These are phyloP conservation scores for Myotis daubentonii DNA, from an alignment of 2,797 vertebrate genomes.

Conservation along the genomic window DNA sequence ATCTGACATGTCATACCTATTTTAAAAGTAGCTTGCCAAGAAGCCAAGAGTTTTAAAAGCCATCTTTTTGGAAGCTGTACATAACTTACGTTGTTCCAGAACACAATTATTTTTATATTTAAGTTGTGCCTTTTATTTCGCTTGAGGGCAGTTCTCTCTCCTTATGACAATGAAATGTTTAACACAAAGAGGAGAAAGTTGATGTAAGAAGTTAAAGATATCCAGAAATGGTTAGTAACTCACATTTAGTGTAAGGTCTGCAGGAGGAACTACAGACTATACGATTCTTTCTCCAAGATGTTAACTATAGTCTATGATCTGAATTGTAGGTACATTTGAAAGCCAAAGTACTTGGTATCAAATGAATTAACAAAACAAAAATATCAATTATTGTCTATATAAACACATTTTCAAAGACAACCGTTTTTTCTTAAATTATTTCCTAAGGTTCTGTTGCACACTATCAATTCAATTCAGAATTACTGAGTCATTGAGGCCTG, in stretches of 20 bases:
- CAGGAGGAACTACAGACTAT: neutral
- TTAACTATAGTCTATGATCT: neutral
- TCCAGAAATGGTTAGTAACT: neutral
- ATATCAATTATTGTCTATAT: neutral
- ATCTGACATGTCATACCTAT: neutral
- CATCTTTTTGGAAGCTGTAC: neutral
- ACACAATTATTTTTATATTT: neutral
- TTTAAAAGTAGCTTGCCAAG: neutral
- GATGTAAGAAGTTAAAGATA: neutral
- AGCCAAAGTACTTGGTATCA: neutral
- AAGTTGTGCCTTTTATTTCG: neutral
- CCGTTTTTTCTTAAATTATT: neutral
- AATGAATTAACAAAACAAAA: constrained; percentile 40
- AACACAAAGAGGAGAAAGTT: neutral
- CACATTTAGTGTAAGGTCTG: neutral
- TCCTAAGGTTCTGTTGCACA: neutral
- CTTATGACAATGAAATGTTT: neutral
- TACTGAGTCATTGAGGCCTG: neutral
- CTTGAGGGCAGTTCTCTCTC: neutral
- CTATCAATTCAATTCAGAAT: neutral
- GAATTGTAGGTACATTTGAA: neutral
- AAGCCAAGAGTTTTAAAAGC: neutral
- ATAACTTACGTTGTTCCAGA: neutral
- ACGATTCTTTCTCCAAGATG: neutral
- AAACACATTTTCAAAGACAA: neutral